Evolutionary conservation across 2,113 vertebrate genomes (phyloP).

Genomic region (Cepphus grylle): DNA sequence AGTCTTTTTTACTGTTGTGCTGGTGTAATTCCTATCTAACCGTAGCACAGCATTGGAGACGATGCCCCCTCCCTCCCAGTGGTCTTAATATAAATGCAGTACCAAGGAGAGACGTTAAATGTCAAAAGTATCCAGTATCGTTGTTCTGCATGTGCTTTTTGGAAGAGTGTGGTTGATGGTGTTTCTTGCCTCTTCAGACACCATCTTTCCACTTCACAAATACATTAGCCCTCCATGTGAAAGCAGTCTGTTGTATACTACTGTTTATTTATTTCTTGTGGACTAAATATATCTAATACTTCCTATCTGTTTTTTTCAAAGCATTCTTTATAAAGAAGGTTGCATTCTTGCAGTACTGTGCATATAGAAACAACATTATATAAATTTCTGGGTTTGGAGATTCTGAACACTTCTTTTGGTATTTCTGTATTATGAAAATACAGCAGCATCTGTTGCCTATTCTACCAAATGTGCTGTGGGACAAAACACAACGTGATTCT

Average conservation of each 20-base stretch:
- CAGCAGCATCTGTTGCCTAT: background rate
- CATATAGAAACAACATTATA: background rate
- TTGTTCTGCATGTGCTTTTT: background rate
- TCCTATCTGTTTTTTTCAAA: background rate
- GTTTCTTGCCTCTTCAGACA: background rate
- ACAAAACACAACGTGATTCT: background rate
- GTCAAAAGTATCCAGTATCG: slow-evolving; percentile 53
- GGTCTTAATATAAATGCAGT: background rate
- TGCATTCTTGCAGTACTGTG: background rate
- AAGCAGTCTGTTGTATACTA: background rate
- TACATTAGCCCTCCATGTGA: background rate
- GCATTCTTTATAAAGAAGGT: background rate
- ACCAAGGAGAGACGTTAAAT: slow-evolving; percentile 37
- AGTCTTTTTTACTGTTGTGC: background rate
- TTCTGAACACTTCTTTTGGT: background rate
- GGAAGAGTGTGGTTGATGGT: background rate
- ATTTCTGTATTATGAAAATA: background rate
- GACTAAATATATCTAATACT: background rate
- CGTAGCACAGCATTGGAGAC: fast-evolving
- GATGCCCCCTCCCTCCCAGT: background rate
- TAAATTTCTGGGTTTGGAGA: background rate
- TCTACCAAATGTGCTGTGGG: background rate
- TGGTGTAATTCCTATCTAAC: background rate
- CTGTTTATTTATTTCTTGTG: background rate
- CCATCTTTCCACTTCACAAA: background rate